Percentiles rank a stretch among this genome's conserved stretches.
Conservation (phyloP, 2,888 invertebrate genomes). For the Zygaena filipendulae region DNA sequence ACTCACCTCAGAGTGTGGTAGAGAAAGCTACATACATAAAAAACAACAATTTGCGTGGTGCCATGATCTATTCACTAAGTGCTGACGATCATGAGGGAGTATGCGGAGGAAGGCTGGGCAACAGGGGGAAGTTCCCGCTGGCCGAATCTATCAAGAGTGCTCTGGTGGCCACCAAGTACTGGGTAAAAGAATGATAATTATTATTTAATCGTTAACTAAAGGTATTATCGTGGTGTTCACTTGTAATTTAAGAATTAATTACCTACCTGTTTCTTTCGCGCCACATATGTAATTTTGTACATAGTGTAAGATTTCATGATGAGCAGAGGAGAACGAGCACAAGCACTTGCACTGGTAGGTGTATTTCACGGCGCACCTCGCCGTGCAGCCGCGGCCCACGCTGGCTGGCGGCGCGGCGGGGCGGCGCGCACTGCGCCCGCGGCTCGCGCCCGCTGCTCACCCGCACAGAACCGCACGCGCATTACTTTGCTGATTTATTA, state of each 20-base stretch:
- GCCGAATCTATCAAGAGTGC: conserved; percentile 27
- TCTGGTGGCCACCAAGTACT: conserved; percentile 19
- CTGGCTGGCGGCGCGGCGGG: conserved; percentile 15
- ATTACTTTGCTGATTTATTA: conserved; percentile 40
- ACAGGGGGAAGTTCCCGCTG: conserved; percentile 23
- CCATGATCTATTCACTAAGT: conserved; percentile 87
- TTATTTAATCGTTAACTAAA: no score
- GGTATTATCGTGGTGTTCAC: no score
- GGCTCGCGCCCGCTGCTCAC: conserved; percentile 24
- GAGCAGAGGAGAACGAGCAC: not conserved
- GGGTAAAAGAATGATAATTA: no score
- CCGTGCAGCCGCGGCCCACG: conserved; percentile 18
- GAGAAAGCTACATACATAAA: conserved; percentile 77
- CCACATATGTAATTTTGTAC: conserved; percentile 61
- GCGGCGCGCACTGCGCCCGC: conserved; percentile 18
- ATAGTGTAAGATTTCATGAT: conserved; percentile 55
- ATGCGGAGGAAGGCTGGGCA: conserved; percentile 41
- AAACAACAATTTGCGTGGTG: conserved; percentile 75
- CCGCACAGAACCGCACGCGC: conserved; percentile 40
- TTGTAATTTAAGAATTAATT: not conserved
- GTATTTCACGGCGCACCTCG: conserved; percentile 14
- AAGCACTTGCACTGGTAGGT: conserved; percentile 8
- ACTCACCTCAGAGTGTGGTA: conserved; percentile 75
- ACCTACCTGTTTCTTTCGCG: conserved; percentile 50
- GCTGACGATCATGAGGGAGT: conserved; percentile 77